These are phyloP conservation scores for Gnatocerus cornutus DNA, from an alignment of 2,888 invertebrate species.

Conservation along the genomic window DNA sequence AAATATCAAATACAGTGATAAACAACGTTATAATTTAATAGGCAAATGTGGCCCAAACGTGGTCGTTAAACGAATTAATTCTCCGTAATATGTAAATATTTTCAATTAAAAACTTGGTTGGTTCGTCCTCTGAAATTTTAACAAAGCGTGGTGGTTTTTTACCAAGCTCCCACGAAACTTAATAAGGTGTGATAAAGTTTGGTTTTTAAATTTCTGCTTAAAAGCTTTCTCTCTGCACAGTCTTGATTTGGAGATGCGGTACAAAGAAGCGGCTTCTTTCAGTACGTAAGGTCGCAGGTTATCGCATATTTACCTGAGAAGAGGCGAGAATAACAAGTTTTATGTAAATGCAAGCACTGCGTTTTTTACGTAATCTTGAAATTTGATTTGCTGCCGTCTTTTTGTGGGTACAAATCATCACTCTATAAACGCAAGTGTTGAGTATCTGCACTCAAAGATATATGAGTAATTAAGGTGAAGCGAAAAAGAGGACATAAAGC, in stretches of 20 bases:
- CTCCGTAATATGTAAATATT: slow-evolving; percentile 12
- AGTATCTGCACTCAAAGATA: slow-evolving; percentile 54
- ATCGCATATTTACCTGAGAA: slow-evolving; percentile 44
- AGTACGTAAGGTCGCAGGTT: slow-evolving; percentile 42
- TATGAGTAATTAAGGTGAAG: slow-evolving; percentile 51
- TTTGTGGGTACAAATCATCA: slow-evolving; percentile 13
- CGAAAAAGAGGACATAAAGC: slow-evolving; percentile 53
- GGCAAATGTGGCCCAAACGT: neutral
- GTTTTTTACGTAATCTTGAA: slow-evolving; percentile 32
- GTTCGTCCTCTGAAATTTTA: slow-evolving; percentile 9
- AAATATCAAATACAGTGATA: slow-evolving; percentile 7
- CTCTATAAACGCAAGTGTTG: slow-evolving; percentile 38
- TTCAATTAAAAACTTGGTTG: slow-evolving; percentile 5
- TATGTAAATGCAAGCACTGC: slow-evolving; percentile 43
- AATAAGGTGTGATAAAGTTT: slow-evolving; percentile 5
- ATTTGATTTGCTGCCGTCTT: slow-evolving; percentile 11
- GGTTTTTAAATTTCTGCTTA: slow-evolving; percentile 15
- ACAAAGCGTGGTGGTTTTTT: slow-evolving; percentile 17
- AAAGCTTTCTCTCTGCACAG: slow-evolving; percentile 7
- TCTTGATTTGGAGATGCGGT: slow-evolving; percentile 24
- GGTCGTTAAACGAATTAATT: slow-evolving; percentile 20
- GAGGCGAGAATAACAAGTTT: slow-evolving; percentile 50
- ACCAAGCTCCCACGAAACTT: slow-evolving; percentile 26
- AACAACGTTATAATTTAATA: slow-evolving; percentile 14
- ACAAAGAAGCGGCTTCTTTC: slow-evolving; percentile 43